A percentile compares a stretch with the other conserved stretches of the same genome.
phyloP scores from a whole-genome alignment of 2,113 vertebrate genomes.

The Origma solitaria region DNA sequence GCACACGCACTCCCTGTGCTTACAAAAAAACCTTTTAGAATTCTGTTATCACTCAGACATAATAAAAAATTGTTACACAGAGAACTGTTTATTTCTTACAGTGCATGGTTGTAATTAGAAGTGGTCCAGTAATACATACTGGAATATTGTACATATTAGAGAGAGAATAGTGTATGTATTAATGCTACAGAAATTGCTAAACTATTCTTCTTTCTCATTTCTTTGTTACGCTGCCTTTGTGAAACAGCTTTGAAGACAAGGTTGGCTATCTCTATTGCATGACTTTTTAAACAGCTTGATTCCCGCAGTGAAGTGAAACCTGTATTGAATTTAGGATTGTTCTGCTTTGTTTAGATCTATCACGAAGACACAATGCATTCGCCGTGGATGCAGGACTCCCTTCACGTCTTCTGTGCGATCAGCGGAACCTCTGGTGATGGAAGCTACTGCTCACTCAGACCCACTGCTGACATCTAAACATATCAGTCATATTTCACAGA shows the following conservation, averaged over 20 bases:
- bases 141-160: neutral
- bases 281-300: conserved; percentile 26
- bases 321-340: neutral
- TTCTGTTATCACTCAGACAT: neutral
- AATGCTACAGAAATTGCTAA: conserved; percentile 21
- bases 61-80: neutral
- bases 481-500: neutral
- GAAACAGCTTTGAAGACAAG: conserved; percentile 80
- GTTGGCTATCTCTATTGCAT: conserved; percentile 63
- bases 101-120: neutral
- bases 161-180: neutral
- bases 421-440: conserved; percentile 85
- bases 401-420: conserved; percentile 94
- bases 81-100: neutral
- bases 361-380: conserved; percentile 88
- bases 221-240: conserved; percentile 72
- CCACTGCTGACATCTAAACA: conserved; percentile 57
- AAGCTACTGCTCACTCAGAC: conserved; percentile 71
- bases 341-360: conserved; percentile 79
- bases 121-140: neutral
- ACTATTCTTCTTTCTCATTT: conserved; percentile 64
- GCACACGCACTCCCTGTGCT: neutral
- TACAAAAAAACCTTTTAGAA: neutral
- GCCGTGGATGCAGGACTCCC: conserved; percentile 84
- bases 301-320: neutral